These are phyloP conservation scores for Poecilia wingei DNA, from an alignment of 2,797 vertebrate genomes.

Conservation along the genomic window DNA sequence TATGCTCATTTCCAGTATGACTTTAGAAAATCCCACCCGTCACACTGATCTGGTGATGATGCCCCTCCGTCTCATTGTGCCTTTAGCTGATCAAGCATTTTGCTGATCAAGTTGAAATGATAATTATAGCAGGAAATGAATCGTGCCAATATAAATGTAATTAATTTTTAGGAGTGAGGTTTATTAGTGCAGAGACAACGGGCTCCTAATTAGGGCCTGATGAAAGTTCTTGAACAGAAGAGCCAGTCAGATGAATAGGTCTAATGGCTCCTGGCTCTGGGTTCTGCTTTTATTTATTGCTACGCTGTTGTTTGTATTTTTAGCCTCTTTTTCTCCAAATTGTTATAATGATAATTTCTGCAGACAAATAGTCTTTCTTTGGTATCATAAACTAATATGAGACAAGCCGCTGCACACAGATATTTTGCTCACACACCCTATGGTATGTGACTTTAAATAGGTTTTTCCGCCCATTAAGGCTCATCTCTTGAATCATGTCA, in stretches of 20 bases:
- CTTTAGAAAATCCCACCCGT: neutral
- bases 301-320: conserved; percentile 54
- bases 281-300: conserved; percentile 59
- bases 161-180: conserved; percentile 76
- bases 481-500: conserved; percentile 65
- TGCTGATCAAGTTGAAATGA: conserved; percentile 70
- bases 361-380: conserved; percentile 35
- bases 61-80: conserved; percentile 40
- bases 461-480: conserved; percentile 56
- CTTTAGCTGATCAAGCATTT: conserved; percentile 57
- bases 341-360: conserved; percentile 37
- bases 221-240: conserved; percentile 66
- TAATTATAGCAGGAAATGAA: conserved; percentile 76
- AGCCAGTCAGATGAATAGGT: conserved; percentile 68
- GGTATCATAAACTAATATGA: conserved; percentile 39
- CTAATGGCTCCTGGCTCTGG: conserved; percentile 61
- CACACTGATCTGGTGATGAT: conserved; percentile 15
- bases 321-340: conserved; percentile 26
- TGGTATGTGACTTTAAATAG: conserved; percentile 54
- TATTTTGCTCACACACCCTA: conserved; percentile 16
- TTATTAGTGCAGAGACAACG: conserved; percentile 80
- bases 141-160: conserved; percentile 79
- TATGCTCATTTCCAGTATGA: neutral
- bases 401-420: conserved; percentile 25
- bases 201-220: conserved; percentile 74